Evolutionary conservation across 1,140 invertebrate genomes (phyloP).

Genomic region (Calephelis virginiensis): DNA sequence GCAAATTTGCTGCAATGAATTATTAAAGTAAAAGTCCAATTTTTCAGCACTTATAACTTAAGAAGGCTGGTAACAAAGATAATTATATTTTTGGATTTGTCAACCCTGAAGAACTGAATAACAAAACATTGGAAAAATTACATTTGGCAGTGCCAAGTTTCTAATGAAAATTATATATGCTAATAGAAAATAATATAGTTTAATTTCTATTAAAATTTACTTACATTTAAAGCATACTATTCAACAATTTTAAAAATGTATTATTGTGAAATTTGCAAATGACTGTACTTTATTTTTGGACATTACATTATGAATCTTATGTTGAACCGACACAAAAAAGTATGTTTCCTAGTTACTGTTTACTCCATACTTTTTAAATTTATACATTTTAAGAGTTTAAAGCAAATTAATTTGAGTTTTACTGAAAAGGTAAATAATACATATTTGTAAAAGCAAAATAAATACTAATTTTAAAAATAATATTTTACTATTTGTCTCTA

Average conservation of each 20-base stretch:
- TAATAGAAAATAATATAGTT: no score
- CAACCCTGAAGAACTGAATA: no score
- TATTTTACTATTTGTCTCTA: no score
- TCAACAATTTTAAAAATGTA: constrained; percentile 8
- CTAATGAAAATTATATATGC: no score
- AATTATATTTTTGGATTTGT: no score
- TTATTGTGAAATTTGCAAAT: not conserved
- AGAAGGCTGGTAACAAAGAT: no score
- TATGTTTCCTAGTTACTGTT: not conserved
- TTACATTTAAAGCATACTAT: not conserved
- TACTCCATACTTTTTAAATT: constrained; percentile 5
- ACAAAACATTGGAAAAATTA: no score
- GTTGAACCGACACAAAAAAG: not conserved
- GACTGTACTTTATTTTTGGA: not conserved
- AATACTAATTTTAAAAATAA: not conserved
- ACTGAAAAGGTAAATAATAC: constrained; percentile 2
- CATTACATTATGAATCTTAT: not conserved
- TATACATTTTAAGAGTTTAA: constrained; percentile 14
- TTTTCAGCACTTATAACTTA: no score
- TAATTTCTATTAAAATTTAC: not conserved
- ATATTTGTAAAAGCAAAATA: constrained; percentile 2
- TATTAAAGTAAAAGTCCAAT: no score
- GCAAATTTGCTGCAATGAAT: no score
- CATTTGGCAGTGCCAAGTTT: no score
- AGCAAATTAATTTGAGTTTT: constrained; percentile 18